Evolutionary conservation across 2,888 invertebrate species (phyloP), one percentile per base, ranked within the genome.

Genomic region (Camptogramma bilineatum): DNA sequence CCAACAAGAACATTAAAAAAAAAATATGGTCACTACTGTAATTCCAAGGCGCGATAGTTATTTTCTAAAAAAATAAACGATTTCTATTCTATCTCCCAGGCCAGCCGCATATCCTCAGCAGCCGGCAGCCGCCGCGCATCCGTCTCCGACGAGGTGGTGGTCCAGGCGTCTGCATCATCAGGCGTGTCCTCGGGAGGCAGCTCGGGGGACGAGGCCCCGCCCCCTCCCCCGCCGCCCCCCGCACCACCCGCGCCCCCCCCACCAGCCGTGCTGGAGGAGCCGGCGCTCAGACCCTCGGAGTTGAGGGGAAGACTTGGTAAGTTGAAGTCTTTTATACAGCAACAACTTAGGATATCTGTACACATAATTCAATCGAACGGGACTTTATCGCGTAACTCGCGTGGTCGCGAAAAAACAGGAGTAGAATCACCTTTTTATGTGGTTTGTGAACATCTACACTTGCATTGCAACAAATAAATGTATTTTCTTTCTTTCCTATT

Each of bases 181-280:
- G 91, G 91, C 0, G 91, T 91, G 0, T 90, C 90, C 0, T 90
- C 91, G 0, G 92, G 91, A 0, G 91, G 89, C 19, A 87, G 88
- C 42, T 90, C 84, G 55, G 94, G 79, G 73, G 92, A 91, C 63
- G 92, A 91, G 68, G 91, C 96, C 0, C 96, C 96, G 0, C 96
- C 96, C 0, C 96, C 96, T 0, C 96, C 96, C 0, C 96, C 96
- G 0, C 95, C 96, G 16, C 95, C 95, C 0, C 94, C 94, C 0
- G 93, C 94, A 0, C 84, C 94, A 0, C 93, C 92, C 4, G 90
- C 90, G 0, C 87, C 91, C 0, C 87, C 85, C 0, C 88, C 91
- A 0, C 84, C 81, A 0, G 95, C 94, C 55, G 95, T 95, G 48
- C 81, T 95, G 2, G 96, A 96, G 73, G 96, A 96, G 79, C 95